phyloP scores from a whole-genome alignment of 2,888 invertebrate species.

The Stenurella melanura region DNA sequence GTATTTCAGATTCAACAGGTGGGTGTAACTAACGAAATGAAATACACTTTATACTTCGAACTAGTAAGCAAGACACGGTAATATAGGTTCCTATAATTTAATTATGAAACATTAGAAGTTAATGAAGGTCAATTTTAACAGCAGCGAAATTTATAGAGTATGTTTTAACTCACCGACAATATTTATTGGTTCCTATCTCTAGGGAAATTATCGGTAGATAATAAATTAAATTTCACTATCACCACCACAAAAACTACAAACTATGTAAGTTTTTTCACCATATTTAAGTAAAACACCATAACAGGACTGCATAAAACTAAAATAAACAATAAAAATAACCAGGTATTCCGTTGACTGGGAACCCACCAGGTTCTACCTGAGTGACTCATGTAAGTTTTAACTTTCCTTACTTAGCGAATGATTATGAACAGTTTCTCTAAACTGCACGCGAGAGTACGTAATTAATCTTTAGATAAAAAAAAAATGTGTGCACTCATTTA shows the following conservation, averaged over 20 bases:
- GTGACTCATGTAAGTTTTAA: conserved; percentile 42
- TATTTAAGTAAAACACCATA: conserved; percentile 25
- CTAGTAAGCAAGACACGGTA: not conserved
- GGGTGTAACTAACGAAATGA: not conserved
- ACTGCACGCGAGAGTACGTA: conserved; percentile 18
- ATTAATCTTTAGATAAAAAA: conserved; percentile 7
- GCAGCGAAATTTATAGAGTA: not conserved
- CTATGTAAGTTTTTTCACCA: conserved; percentile 9
- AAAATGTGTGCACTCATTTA: not conserved
- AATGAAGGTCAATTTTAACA: conserved; percentile 27
- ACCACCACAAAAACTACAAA: conserved; percentile 5
- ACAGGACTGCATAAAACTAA: conserved; percentile 26
- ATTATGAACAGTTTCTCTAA: conserved; percentile 1
- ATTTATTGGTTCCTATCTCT: conserved; percentile 20
- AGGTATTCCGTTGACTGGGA: conserved; percentile 37
- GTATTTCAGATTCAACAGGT: not conserved
- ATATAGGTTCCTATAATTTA: not conserved
- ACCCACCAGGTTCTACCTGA: conserved; percentile 42
- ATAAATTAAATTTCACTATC: conserved; percentile 18
- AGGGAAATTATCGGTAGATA: conserved; percentile 1
- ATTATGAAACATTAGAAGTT: conserved; percentile 9
- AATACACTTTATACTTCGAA: not conserved
- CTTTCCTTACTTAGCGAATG: conserved; percentile 40
- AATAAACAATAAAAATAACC: conserved; percentile 34
- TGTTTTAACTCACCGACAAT: conserved; percentile 24